phyloP scores from a whole-genome alignment of 1,140 invertebrate genomes.

The Leptestheria dahalacensis region DNA sequence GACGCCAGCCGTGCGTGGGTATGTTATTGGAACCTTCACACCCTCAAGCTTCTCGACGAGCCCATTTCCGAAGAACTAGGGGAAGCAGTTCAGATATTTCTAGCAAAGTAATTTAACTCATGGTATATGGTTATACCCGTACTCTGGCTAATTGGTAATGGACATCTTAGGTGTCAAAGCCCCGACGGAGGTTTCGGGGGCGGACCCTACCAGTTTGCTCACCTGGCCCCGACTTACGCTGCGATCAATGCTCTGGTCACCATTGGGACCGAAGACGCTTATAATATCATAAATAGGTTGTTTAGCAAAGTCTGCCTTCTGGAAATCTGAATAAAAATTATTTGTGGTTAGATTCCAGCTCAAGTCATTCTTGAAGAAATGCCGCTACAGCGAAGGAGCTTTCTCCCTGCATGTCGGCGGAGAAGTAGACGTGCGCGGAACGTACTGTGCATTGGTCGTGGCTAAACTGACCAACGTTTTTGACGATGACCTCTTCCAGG shows the following conservation, averaged over 20 bases:
- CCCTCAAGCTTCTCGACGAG: conserved; percentile 63
- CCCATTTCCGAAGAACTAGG: conserved; percentile 48
- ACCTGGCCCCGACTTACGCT: conserved; percentile 93
- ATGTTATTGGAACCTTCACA: conserved; percentile 88
- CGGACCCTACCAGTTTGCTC: conserved; percentile 76
- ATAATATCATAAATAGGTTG: conserved; percentile 68
- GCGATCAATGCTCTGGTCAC: conserved; percentile 83
- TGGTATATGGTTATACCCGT: no score
- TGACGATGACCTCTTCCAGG: conserved; percentile 59
- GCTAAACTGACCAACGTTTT: conserved; percentile 75
- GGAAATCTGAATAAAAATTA: background rate
- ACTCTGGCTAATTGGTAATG: no score
- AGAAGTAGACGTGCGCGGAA: conserved; percentile 88
- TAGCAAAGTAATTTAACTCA: conserved; percentile 31
- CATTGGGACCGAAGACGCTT: conserved; percentile 74
- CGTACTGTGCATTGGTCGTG: conserved; percentile 84
- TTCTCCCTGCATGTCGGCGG: conserved; percentile 83
- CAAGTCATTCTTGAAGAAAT: conserved; percentile 55
- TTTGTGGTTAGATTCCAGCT: conserved; percentile 40
- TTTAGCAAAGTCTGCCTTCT: conserved; percentile 13
- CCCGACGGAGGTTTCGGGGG: conserved; percentile 81
- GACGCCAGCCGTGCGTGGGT: conserved; percentile 92
- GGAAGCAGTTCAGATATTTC: conserved; percentile 48
- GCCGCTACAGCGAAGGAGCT: conserved; percentile 68
- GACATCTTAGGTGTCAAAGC: conserved; percentile 57